Evolutionary conservation across 2,113 vertebrate species (phyloP).

Genomic region (Clarias magur): DNA sequence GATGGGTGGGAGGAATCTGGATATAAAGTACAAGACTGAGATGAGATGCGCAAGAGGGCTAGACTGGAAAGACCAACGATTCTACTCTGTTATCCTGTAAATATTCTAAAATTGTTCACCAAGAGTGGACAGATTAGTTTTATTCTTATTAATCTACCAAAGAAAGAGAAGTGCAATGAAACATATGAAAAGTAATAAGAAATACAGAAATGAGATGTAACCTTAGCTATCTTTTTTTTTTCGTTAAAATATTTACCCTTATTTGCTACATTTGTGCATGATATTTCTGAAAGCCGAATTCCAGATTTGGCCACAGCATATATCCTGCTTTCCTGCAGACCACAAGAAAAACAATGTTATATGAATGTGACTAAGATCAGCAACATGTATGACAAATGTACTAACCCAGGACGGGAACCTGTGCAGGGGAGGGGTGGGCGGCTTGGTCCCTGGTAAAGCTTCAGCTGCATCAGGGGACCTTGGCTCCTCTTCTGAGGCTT

Average conservation of each 20-base stretch:
- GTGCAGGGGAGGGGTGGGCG: constrained; percentile 93
- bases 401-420: constrained; percentile 97
- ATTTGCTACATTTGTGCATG: constrained; percentile 76
- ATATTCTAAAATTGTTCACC: neutral
- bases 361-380: neutral
- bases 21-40: constrained; percentile 53
- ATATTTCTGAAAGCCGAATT: constrained; percentile 90
- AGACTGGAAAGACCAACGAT: neutral
- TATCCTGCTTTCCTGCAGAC: constrained; percentile 90
- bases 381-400: neutral
- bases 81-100: neutral
- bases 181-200: neutral
- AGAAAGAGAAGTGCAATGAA: no score
- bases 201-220: neutral
- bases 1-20: constrained; percentile 77
- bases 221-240: neutral
- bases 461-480: constrained; percentile 58
- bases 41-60: neutral
- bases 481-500: constrained; percentile 50
- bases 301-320: constrained; percentile 97
- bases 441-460: constrained; percentile 73
- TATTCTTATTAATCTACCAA: neutral
- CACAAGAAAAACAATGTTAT: neutral
- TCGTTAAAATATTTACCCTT: constrained; percentile 76
- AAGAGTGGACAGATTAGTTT: neutral